Base-by-base conservation (phyloP, 2,888 invertebrate species). In the Vanessa cardui region DNA sequence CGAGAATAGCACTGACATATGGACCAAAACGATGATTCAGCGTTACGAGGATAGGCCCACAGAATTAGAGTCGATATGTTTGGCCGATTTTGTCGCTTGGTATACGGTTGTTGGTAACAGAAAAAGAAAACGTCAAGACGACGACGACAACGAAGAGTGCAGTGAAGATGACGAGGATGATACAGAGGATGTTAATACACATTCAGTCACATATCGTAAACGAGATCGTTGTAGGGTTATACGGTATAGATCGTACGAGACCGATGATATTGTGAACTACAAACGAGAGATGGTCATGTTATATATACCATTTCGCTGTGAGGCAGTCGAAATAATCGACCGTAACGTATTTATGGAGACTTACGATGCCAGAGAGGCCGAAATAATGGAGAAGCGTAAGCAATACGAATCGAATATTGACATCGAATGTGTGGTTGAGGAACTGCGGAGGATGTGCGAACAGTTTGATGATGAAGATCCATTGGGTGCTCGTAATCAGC, bases 1-100 rank as follows among this genome's bases (percentile, higher is more conserved):
- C 60, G 83, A 75, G 67, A 77, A 83, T 75, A 78, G 74, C 60
- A 81, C 79, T 12, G 78, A 90, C 66, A 73, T 88, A 45, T 88
- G 87, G 85, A 86, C 80, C 67, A 81, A 85, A 67, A 83, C 86
- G 76, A 83, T 82, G 75, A 80, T 86, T 59, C 83, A 85, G 62
- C 83, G 83, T 63, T 88, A 88, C 71, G 79, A 88, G 74, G 77
- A 83, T 74, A 69, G 87, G 70, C 87, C 85, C 60, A 75, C 76
- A 69, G 77, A 80, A 62, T 72, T 88, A 8, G 64, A 77, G 63
- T 56, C 79, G 62, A 69, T 84, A 58, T 78, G 80, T 59, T 74
- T 88, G 54, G 86, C 85, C 4, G 78, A 82, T 74, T 88, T 87
- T 77, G 80, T 77, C 2, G 74, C 80, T 73, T 80, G 74, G 73